These are phyloP conservation scores for Atopsyche davidsoni DNA, from an alignment of 1,140 invertebrate species.

Conservation along the genomic window DNA sequence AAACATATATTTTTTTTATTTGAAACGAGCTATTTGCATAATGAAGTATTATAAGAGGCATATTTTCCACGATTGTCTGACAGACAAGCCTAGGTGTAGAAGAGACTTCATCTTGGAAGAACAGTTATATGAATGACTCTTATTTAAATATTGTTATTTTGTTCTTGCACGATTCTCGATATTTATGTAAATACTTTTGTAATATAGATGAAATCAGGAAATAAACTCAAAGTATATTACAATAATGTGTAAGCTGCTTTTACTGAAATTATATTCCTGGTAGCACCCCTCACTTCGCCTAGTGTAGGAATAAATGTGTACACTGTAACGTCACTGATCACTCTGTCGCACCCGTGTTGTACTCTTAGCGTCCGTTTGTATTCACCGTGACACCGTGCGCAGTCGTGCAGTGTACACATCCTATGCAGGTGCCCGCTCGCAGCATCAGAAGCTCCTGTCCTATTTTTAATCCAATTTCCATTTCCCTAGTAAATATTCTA, in stretches of 20 bases:
- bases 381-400: conserved; percentile 24
- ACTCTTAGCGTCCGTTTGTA: too few species aligned
- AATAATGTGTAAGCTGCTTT: conserved; percentile 50
- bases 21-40: conserved; percentile 25
- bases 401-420: conserved; percentile 27
- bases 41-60: conserved; percentile 25
- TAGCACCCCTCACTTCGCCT: conserved; percentile 50
- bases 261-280: conserved; percentile 51
- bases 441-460: too few species aligned
- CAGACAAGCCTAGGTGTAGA: conserved; percentile 19
- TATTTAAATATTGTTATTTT: conserved; percentile 44
- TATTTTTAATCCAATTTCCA: conserved; percentile 5
- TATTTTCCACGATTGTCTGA: conserved; percentile 25
- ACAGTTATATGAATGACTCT: conserved; percentile 24
- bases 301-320: conserved; percentile 42
- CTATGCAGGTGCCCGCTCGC: too few species aligned
- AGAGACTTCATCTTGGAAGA: conserved; percentile 22
- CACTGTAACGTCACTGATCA: conserved; percentile 26
- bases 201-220: conserved; percentile 49
- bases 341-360: too few species aligned
- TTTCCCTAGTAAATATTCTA: conserved; percentile 1
- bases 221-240: conserved; percentile 53
- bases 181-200: conserved; percentile 54
- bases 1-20: conserved; percentile 25
- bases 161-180: conserved; percentile 53